Evolutionary conservation across 2,113 vertebrate genomes (phyloP), one percentile per base, ranked within the genome.

Genomic region (Catharus minimus): DNA sequence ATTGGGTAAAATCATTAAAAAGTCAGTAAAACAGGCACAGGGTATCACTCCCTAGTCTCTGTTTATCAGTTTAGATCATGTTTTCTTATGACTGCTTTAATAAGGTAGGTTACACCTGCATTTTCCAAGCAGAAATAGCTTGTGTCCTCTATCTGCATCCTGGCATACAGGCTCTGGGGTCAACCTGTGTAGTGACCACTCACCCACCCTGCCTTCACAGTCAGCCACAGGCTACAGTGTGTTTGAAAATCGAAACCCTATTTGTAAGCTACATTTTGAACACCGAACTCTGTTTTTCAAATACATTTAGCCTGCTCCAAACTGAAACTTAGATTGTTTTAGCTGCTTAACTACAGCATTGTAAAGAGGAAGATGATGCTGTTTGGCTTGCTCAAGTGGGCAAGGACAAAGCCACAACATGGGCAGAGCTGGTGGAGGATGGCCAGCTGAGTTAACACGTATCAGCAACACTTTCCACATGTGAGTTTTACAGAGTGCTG

Each of bases 381-480:
- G 4, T 44, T 66, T 27, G 15, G 27, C 32, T 86, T 61, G 36
- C 32, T 83, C 32, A 47, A 66, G 49, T 11, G 28, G 41, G 12
- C 17, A 72, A 66, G 50, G 58, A 80, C 1, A 10, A 0, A 1
- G 13, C 22, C 47, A 64, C 56, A 24, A 15, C 0, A 1, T 2
- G 7, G 60, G 16, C 55, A 73, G 53, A 7, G 1, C 47, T 27
- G 9, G 16, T 13, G 39, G 52, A 86, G 52, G 15, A 62, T 1
- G 4, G 32, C 26, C 28, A 74, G 10, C 6, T 0, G 1, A 62
- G 19, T 64, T 56, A 60, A 72, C 58, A 69, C 46, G 46, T 66
- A 62, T 10, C 55, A 66, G 46, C 43, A 86, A 28, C 32, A 86
- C 27, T 44, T 86, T 84, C 68, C 69, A 78, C 57, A 21, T 0